Percentiles rank a stretch among this genome's conserved stretches.
Evolutionary conservation across 2,888 invertebrate species (phyloP).

Genomic region (Yponomeuta malinellus): DNA sequence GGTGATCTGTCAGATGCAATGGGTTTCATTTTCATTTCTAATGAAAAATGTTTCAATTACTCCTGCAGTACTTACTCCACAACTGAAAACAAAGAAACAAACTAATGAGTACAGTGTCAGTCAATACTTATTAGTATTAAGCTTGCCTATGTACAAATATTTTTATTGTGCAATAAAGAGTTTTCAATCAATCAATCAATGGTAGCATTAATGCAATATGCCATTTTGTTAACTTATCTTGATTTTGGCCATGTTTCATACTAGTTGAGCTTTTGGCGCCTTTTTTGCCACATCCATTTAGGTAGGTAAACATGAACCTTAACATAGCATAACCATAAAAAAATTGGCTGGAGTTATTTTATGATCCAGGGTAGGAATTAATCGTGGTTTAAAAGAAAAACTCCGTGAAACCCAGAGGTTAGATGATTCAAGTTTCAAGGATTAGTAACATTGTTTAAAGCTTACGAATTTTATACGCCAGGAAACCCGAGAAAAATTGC

Average conservation of each 20-base stretch:
- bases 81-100: constrained; percentile 27
- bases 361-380: neutral
- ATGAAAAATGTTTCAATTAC: too few species aligned
- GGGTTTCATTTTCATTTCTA: constrained; percentile 39
- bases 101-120: neutral
- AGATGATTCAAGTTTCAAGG: too few species aligned
- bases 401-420: too few species aligned
- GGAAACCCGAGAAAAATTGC: too few species aligned
- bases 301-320: neutral
- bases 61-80: constrained; percentile 15
- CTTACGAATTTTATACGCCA: too few species aligned
- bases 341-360: neutral
- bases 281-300: neutral
- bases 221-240: neutral
- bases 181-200: neutral
- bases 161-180: too few species aligned
- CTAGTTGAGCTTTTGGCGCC: neutral
- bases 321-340: neutral
- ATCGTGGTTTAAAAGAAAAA: too few species aligned
- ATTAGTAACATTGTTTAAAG: too few species aligned
- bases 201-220: neutral
- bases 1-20: constrained; percentile 27
- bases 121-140: too few species aligned
- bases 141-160: too few species aligned
- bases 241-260: neutral